A percentile compares a stretch with the other conserved stretches of the same genome.
phyloP scores from a whole-genome alignment of 2,888 invertebrate species.

The Eilema griseolum region DNA sequence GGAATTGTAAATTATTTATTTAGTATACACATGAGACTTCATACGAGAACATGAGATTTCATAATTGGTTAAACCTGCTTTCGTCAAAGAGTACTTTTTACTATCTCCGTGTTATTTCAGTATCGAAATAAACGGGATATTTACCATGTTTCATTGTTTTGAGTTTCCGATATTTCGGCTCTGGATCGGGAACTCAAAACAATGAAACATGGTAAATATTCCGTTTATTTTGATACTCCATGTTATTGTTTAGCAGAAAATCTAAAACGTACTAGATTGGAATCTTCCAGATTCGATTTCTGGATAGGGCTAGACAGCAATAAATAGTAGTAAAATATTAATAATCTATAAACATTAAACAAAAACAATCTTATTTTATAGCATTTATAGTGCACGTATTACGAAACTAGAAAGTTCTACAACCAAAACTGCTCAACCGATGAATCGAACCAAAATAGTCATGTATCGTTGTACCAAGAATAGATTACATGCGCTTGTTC shows the following conservation, averaged over 20 bases:
- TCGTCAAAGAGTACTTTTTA: too few relatives aligned
- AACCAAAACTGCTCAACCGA: conserved; percentile 15
- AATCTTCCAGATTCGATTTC: background rate
- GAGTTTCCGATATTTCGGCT: too few relatives aligned
- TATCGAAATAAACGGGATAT: too few relatives aligned
- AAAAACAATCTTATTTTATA: background rate
- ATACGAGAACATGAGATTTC: too few relatives aligned
- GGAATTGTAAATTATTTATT: background rate
- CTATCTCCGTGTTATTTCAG: too few relatives aligned
- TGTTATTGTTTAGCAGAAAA: too few relatives aligned
- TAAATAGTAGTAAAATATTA: background rate
- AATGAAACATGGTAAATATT: too few relatives aligned
- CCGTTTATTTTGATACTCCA: too few relatives aligned
- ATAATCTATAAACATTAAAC: background rate
- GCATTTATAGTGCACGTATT: background rate
- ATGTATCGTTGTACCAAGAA: conserved; percentile 45
- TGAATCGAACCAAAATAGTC: conserved; percentile 37
- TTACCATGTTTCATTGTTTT: too few relatives aligned
- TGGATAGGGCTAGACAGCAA: background rate
- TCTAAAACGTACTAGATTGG: background rate
- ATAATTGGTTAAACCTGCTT: too few relatives aligned
- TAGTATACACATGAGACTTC: too few relatives aligned
- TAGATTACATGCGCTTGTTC: conserved; percentile 53
- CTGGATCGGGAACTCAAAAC: too few relatives aligned
- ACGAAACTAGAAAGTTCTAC: conserved; percentile 1